Base-by-base conservation (phyloP, 2,888 invertebrate genomes). In the Yponomeuta cagnagella region DNA sequence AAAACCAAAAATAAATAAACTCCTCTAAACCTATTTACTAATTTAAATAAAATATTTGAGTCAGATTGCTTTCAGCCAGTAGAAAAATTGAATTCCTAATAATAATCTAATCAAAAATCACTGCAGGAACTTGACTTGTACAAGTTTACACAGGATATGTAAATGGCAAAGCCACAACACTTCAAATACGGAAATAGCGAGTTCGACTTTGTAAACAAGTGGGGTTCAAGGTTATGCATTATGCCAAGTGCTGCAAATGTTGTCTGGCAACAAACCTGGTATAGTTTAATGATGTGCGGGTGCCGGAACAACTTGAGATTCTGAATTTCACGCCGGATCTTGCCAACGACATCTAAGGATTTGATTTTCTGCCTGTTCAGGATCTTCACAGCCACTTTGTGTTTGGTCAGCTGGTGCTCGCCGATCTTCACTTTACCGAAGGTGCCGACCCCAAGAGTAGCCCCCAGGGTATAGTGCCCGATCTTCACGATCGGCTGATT, bases 401-500 rank as follows among this genome's bases (percentile, higher is more conserved):
- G 99, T 77, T 97, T 97, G 2, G 99, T 99, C 73, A 98, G 91
- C 81, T 98, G 98, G 93, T 99, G 99, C 82, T 98, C 98, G 10
- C 99, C 99, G 81, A 99, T 98, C 94, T 99, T 99, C 2, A 99
- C 99, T 94, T 99, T 99, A 72, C 99, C 99, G 92, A 99, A 99
- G 5, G 99, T 99, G 48, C 99, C 99, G 63, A 98, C 98, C 63
- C 99, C 99, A 66, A 99, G 93, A 2, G 94, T 94, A 58, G 89
- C 88, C 1, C 99, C 99, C 70, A 99, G 92, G 71, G 98, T 96
- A 88, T 99, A 99, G 89, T 99, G 99, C 0, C 99, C 99, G 82
- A 99, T 99, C 93, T 98, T 98, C 58, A 98, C 97, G 75, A 97
- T 94, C 71, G 97, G 97, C 85, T 96, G 96, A 73, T 83, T 86